These are phyloP conservation scores for Arion vulgaris DNA, from an alignment of 1,140 invertebrate genomes.

Conservation along the genomic window DNA sequence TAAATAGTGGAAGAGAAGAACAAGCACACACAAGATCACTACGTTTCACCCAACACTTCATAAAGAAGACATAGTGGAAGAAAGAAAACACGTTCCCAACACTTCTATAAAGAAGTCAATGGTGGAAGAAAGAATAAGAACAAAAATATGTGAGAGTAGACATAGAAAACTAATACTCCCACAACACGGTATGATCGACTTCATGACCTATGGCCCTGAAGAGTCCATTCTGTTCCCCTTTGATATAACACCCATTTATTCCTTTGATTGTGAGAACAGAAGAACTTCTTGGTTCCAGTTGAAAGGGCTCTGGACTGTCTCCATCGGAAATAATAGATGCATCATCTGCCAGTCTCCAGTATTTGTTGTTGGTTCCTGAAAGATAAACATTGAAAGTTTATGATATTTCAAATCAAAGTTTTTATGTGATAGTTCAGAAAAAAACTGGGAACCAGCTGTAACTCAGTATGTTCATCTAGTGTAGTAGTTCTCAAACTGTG, in stretches of 20 bases:
- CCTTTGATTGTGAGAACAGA: slow-evolving; percentile 92
- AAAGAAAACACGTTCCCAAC: too few relatives aligned
- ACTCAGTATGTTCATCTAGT: neutral
- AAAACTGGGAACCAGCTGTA: neutral
- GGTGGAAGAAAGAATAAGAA: too few relatives aligned
- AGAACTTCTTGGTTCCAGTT: slow-evolving; percentile 91
- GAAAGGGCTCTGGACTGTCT: slow-evolving; percentile 85
- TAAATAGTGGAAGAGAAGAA: too few relatives aligned
- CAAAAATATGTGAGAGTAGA: too few relatives aligned
- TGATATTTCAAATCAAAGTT: neutral
- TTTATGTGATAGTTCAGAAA: neutral
- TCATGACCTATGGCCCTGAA: slow-evolving; percentile 88
- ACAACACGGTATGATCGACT: slow-evolving; percentile 51
- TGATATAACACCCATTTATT: slow-evolving; percentile 83
- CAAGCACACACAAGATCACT: too few relatives aligned
- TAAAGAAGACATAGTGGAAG: too few relatives aligned
- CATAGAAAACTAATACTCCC: slow-evolving; percentile 63
- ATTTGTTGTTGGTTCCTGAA: slow-evolving; percentile 92
- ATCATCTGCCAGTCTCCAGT: slow-evolving; percentile 84
- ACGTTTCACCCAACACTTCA: too few relatives aligned
- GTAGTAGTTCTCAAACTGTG: too few relatives aligned
- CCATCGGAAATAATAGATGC: slow-evolving; percentile 85
- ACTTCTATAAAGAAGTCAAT: too few relatives aligned
- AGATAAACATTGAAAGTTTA: neutral
- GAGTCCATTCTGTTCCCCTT: slow-evolving; percentile 93